phyloP scores from a whole-genome alignment of 92 coral and sea anemone species.

The Anthopleura xanthogrammica region DNA sequence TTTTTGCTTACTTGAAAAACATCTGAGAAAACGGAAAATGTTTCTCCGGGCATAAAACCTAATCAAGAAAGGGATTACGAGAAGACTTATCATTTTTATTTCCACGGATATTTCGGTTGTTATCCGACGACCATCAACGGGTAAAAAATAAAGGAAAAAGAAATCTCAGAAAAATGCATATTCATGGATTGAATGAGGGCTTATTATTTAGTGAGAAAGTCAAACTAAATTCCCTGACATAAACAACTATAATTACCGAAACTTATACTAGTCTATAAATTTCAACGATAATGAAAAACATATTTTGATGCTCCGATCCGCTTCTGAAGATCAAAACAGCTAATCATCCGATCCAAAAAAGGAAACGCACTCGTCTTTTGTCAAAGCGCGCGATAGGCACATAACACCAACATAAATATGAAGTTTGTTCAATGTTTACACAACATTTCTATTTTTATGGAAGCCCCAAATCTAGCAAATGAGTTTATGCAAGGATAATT shows the following conservation, averaged over 20 bases:
- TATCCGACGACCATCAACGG: not conserved
- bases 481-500: conserved; percentile 9
- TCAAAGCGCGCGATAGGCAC: not conserved
- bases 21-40: too few relatives aligned
- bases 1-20: too few relatives aligned
- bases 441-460: not conserved
- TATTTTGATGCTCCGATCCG: not conserved
- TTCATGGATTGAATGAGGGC: too few relatives aligned
- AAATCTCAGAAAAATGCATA: not conserved
- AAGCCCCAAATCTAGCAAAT: not conserved
- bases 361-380: not conserved
- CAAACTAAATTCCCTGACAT: too few relatives aligned
- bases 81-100: too few relatives aligned
- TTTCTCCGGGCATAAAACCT: too few relatives aligned
- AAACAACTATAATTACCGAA: too few relatives aligned
- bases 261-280: not conserved
- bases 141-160: not conserved
- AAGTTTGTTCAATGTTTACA: not conserved
- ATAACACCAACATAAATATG: not conserved
- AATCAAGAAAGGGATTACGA: not conserved
- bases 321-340: not conserved
- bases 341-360: not conserved
- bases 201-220: too few relatives aligned
- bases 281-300: not conserved
- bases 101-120: too few relatives aligned